Base-by-base conservation (phyloP, 1,140 invertebrate genomes). In the Drosophila seguyi region DNA sequence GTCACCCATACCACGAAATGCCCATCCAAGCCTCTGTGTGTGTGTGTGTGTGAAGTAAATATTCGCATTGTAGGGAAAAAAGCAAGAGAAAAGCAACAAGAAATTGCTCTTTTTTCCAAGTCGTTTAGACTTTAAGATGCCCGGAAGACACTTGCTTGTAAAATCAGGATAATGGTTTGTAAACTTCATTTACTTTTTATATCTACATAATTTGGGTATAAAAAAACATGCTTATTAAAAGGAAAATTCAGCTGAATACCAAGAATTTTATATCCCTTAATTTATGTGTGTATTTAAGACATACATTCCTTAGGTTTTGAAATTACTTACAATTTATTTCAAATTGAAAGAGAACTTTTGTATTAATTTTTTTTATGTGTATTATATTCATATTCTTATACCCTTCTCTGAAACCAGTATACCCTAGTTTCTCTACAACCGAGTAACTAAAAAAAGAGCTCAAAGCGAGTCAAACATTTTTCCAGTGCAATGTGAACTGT, bases 61-160 rank as follows among this genome's bases (percentile, higher is more conserved):
- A 75, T 69, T 79, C 75, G 76, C 81, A 75, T 69, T 81, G 75
- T 87, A 75, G 69, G 61, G 61, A 68, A 77, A 77, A 75, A 55
- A 48, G 77, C 58, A 77, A 74, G 53, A 65, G 68, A 66, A 55
- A 53, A 16, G 34, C 31, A 45, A 47, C 29, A 31, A 41, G 41
- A 42, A 65, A 22, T 13, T 44, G 38, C n/a, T 22, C 50, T 53
- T 16, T 53, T 53, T 36, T 53, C 1, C 18, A 55, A 53, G 52
- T 18, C 20, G 0, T 13, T 22, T 6, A 0, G 14, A 22, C 14
- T 38, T 25, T 25, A 38, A 38, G 34, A 38, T 36, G 14, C 25
- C 18, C 20, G 1, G 5, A 25, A 25, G n/a, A 7, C 10, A 8
- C 3, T 45, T 45, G 4, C 3, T 8, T 52, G 2, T 5, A 22